A percentile compares a stretch with the other conserved stretches of the same genome.
Conservation (phyloP, 2,113 vertebrate species). For the Regulus satrapa region DNA sequence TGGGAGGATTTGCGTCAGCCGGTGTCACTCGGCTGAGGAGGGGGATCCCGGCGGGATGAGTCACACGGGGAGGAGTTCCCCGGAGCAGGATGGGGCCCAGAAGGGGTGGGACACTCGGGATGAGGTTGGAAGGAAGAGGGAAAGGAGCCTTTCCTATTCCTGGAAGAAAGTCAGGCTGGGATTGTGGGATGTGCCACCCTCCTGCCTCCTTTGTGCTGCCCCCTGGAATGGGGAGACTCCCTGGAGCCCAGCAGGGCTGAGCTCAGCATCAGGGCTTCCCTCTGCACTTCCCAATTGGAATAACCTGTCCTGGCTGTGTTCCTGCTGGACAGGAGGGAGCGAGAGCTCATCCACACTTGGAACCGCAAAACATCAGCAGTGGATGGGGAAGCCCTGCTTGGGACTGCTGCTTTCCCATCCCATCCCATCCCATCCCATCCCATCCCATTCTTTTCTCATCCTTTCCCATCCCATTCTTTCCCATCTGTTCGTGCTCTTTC, state of each 20-base stretch:
- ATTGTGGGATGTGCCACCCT: background rate
- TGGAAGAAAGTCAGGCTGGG: background rate
- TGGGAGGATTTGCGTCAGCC: conserved; percentile 60
- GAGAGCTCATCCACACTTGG: background rate
- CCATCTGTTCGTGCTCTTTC: too few relatives aligned
- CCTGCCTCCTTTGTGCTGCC: accelerated
- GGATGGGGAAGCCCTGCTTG: background rate
- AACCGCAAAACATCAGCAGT: background rate
- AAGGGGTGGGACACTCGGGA: background rate
- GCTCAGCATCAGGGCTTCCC: background rate
- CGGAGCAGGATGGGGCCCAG: accelerated
- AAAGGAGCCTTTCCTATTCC: background rate
- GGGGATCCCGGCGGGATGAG: conserved; percentile 37
- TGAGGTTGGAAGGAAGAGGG: background rate
- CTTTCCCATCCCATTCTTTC: too few relatives aligned
- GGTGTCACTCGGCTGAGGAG: background rate
- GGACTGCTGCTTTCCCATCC: background rate
- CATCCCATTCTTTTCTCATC: background rate
- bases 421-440: background rate
- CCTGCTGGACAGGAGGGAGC: background rate
- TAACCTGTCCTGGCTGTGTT: background rate
- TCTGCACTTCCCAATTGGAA: background rate
- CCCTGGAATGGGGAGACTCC: background rate
- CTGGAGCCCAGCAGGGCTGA: background rate
- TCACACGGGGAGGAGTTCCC: background rate